A percentile compares a stretch with the other conserved stretches of the same genome.
Evolutionary conservation across 2,888 invertebrate species (phyloP).

Genomic region (Epirrhoe alternata): DNA sequence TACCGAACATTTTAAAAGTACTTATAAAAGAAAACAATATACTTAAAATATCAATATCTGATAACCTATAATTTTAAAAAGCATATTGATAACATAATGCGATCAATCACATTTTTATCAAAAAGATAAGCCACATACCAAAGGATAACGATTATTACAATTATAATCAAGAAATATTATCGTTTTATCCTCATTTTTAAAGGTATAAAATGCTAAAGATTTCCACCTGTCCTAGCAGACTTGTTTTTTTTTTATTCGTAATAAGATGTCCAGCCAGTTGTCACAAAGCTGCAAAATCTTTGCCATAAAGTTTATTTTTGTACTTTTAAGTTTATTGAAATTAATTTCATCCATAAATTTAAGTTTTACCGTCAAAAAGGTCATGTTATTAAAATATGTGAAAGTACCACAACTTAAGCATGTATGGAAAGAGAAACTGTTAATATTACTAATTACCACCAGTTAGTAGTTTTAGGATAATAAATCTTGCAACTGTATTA

Average conservation of each 20-base stretch:
- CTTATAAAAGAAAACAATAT: no score
- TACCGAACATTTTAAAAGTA: no score
- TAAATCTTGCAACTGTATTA: no score
- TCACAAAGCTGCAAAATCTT: slow-evolving; percentile 5
- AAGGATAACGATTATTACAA: slow-evolving; percentile 19
- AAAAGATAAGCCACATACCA: slow-evolving; percentile 16
- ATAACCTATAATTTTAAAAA: background rate
- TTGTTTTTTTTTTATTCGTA: background rate
- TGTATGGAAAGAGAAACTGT: no score
- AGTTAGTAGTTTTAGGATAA: no score
- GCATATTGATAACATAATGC: slow-evolving; percentile 40
- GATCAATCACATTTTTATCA: slow-evolving; percentile 33
- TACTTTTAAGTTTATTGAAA: background rate
- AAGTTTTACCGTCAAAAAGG: background rate
- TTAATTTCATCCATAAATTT: background rate
- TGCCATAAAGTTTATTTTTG: background rate
- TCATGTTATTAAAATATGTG: background rate
- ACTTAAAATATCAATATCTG: background rate
- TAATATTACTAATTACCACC: no score
- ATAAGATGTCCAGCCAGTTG: slow-evolving; percentile 12
- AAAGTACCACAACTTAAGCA: background rate
- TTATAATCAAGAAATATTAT: slow-evolving; percentile 1
- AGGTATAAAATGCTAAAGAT: slow-evolving; percentile 6
- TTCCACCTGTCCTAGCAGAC: slow-evolving; percentile 6
- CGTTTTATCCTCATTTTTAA: background rate